phyloP scores from a whole-genome alignment of 30 jellyfish, hydroid and myxozoan genomes.

The Turritopsis rubra region DNA sequence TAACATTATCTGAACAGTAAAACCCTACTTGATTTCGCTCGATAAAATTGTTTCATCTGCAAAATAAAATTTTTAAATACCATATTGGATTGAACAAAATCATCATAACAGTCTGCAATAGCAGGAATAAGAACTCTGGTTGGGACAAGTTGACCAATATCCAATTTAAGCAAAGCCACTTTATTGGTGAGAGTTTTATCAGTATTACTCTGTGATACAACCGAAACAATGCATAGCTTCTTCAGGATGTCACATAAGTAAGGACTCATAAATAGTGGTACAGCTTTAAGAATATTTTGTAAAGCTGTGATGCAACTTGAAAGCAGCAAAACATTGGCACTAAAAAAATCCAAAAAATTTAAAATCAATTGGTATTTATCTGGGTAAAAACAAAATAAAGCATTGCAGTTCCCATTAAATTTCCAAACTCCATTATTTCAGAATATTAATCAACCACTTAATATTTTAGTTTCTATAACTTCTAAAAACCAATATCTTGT shows the following conservation, averaged over 20 bases:
- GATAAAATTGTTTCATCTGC: too few relatives aligned
- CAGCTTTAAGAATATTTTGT: conserved; percentile 38
- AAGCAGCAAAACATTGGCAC: conserved; percentile 12
- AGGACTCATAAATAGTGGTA: conserved; percentile 86
- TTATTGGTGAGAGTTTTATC: conserved; percentile 30
- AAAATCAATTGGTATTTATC: neutral
- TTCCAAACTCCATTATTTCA: too few relatives aligned
- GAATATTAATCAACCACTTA: too few relatives aligned
- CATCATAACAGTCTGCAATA: conserved; percentile 43
- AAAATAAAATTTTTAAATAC: too few relatives aligned
- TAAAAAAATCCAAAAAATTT: neutral
- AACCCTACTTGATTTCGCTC: too few relatives aligned
- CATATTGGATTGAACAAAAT: conserved; percentile 27
- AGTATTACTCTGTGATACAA: neutral
- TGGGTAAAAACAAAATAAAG: too few relatives aligned
- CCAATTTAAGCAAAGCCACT: conserved; percentile 30
- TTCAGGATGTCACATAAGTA: conserved; percentile 39
- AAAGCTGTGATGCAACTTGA: conserved; percentile 52
- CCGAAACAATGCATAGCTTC: conserved; percentile 12
- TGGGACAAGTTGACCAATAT: conserved; percentile 36
- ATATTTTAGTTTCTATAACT: too few relatives aligned
- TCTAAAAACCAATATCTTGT: too few relatives aligned
- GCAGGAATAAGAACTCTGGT: conserved; percentile 79
- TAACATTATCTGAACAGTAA: too few relatives aligned
- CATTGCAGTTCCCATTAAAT: too few relatives aligned